Conservation (phyloP, 1,140 invertebrate genomes). For the Stegodyphus dumicola region DNA sequence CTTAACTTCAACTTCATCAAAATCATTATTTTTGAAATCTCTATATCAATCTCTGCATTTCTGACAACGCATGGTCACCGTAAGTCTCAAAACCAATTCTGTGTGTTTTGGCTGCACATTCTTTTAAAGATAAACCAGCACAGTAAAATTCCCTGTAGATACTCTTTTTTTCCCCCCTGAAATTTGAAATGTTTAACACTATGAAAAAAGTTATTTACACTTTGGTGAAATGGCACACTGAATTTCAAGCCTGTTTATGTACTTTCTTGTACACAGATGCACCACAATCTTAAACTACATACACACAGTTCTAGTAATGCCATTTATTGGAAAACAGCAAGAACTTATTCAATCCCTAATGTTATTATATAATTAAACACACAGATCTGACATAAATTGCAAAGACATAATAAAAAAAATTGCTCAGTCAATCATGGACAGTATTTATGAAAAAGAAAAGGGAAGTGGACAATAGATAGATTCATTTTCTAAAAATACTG, state of each 20-base stretch:
- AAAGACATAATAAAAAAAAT: too few relatives aligned
- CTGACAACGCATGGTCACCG: not conserved
- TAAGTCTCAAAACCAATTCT: not conserved
- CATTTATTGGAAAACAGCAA: not conserved
- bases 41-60: not conserved
- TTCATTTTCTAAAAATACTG: too few relatives aligned
- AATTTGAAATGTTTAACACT: not conserved
- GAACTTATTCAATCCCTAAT: not conserved
- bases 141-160: not conserved
- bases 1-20: not conserved
- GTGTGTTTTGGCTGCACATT: not conserved
- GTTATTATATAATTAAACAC: too few relatives aligned
- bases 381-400: too few relatives aligned
- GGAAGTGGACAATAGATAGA: too few relatives aligned
- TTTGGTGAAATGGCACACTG: not conserved
- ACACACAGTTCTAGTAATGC: not conserved
- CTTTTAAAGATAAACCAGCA: too few relatives aligned
- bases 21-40: not conserved
- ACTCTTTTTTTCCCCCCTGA: not conserved
- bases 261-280: not conserved
- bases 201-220: not conserved
- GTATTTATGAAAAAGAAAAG: too few relatives aligned
- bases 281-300: too few relatives aligned
- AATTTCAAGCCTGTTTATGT: not conserved
- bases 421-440: too few relatives aligned